Evolutionary conservation across 2,888 invertebrate genomes (phyloP).

Genomic region (Pristionchus mayeri): DNA sequence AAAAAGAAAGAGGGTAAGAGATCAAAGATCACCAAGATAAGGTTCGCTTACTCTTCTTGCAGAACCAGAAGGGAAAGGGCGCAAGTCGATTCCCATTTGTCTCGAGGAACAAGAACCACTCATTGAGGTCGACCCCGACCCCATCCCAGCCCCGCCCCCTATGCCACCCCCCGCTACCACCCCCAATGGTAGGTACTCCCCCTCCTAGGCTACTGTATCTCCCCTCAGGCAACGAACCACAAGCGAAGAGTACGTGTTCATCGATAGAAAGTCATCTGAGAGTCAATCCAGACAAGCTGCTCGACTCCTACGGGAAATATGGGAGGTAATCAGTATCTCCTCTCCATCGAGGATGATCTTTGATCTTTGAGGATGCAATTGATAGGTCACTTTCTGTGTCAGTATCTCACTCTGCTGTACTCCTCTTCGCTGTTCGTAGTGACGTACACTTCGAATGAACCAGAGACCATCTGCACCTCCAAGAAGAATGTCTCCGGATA

Average conservation of each 20-base stretch:
- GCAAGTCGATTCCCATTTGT: background rate
- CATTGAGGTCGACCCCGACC: conserved; percentile 5
- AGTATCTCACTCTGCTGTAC: conserved; percentile 24
- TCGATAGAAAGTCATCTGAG: conserved; percentile 18
- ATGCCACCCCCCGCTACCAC: too few species aligned
- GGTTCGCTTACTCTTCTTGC: background rate
- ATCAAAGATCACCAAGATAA: background rate
- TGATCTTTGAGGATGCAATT: conserved; percentile 34
- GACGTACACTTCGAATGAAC: background rate
- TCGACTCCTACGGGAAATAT: conserved; percentile 26
- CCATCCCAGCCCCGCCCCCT: background rate
- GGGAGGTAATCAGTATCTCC: background rate
- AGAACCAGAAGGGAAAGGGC: background rate
- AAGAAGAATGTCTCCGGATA: background rate
- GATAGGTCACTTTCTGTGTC: conserved; percentile 36
- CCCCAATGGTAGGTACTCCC: background rate
- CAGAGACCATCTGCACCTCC: background rate
- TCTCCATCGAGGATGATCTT: background rate
- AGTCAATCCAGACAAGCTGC: conserved; percentile 37
- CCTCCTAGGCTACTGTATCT: background rate
- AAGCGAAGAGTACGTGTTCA: conserved; percentile 4
- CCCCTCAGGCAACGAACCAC: background rate
- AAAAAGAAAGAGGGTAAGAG: conserved; percentile 20
- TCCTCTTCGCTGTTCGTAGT: conserved; percentile 44
- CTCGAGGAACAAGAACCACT: background rate